Conservation (phyloP, 2,797 vertebrate species). For the Rhodeus uyekii region DNA sequence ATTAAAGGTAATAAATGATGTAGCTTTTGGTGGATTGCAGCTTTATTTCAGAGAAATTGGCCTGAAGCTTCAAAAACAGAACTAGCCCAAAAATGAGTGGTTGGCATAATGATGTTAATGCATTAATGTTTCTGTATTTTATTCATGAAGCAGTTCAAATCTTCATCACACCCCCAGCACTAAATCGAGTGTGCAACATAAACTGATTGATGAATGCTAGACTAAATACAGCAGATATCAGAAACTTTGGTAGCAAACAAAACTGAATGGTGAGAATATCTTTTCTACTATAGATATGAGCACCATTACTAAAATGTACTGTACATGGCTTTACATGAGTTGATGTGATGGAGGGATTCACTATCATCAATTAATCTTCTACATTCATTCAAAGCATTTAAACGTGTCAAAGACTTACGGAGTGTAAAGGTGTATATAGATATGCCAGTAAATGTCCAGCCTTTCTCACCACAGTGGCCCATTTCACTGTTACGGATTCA, state of each 20-base stretch:
- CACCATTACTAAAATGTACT: too few species aligned
- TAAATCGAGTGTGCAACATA: constrained; percentile 58
- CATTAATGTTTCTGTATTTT: constrained; percentile 62
- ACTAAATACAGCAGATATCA: background rate
- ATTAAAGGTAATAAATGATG: constrained; percentile 60
- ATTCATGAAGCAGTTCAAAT: constrained; percentile 61
- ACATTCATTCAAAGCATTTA: background rate
- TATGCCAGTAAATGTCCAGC: background rate
- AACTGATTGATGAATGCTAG: constrained; percentile 5
- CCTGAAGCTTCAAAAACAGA: constrained; percentile 19
- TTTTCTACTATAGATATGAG: background rate
- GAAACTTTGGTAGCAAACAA: background rate
- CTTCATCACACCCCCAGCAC: constrained; percentile 10
- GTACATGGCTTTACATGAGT: background rate
- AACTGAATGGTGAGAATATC: background rate
- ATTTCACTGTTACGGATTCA: background rate
- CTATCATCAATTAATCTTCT: background rate
- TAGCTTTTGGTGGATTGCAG: constrained; percentile 42
- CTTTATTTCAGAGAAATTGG: constrained; percentile 24
- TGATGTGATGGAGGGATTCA: background rate
- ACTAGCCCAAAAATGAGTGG: constrained; percentile 40
- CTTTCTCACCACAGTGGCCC: background rate
- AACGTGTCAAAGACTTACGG: background rate
- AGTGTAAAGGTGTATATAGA: background rate
- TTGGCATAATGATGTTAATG: constrained; percentile 52